phyloP scores from a whole-genome alignment of 2,888 invertebrate species.

The Ornithoptera priamus region DNA sequence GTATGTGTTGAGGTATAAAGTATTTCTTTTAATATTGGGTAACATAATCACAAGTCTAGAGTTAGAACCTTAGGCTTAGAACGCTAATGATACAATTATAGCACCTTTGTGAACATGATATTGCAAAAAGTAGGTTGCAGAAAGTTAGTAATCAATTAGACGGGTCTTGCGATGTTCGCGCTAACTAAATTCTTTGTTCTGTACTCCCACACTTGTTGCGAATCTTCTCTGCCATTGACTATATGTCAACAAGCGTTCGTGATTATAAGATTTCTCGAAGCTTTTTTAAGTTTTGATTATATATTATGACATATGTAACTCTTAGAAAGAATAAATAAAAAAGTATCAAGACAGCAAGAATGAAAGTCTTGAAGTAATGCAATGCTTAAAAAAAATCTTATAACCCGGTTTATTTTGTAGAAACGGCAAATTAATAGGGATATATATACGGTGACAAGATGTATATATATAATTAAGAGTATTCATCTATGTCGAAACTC shows the following conservation, averaged over 20 bases:
- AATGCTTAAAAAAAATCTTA: too few relatives aligned
- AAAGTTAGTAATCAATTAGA: slow-evolving; percentile 66
- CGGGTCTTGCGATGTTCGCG: slow-evolving; percentile 40
- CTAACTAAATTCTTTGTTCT: slow-evolving; percentile 53
- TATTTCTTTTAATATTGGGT: too few relatives aligned
- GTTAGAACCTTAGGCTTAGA: neutral
- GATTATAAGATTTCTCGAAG: slow-evolving; percentile 30
- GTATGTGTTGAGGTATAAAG: too few relatives aligned
- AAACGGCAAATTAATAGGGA: too few relatives aligned
- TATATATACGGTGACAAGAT: too few relatives aligned
- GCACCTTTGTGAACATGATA: slow-evolving; percentile 25
- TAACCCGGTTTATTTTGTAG: too few relatives aligned
- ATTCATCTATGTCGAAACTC: too few relatives aligned
- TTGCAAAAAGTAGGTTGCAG: slow-evolving; percentile 46
- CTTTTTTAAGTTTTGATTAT: neutral
- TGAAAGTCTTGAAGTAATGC: too few relatives aligned
- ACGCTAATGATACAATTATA: neutral
- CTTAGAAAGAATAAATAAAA: neutral
- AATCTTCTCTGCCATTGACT: slow-evolving; percentile 44
- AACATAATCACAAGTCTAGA: neutral
- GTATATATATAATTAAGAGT: too few relatives aligned
- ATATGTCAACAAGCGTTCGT: slow-evolving; percentile 42
- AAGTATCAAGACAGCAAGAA: neutral
- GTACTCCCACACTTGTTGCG: slow-evolving; percentile 55
- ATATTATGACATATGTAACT: too few relatives aligned